Conservation (phyloP, 2,888 invertebrate genomes). For the Agrotis ipsilon region DNA sequence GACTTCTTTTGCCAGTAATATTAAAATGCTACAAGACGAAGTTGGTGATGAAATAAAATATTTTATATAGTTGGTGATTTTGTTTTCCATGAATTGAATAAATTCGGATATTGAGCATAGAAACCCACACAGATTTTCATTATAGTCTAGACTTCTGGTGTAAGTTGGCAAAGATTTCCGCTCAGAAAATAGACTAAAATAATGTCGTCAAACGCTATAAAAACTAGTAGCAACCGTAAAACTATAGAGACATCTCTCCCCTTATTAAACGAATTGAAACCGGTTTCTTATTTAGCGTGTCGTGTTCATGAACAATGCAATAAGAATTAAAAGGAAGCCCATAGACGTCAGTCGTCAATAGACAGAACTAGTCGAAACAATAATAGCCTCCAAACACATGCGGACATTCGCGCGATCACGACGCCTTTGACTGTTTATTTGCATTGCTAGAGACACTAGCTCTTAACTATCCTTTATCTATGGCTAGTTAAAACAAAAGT, state of each 20-base stretch:
- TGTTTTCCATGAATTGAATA: neutral
- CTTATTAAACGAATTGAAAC: constrained; percentile 6
- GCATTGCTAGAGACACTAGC: constrained; percentile 28
- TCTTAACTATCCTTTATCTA: constrained; percentile 3
- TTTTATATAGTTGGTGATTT: no score
- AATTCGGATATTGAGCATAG: neutral
- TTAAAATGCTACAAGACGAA: neutral
- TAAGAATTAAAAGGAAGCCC: neutral
- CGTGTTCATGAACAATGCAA: constrained; percentile 11
- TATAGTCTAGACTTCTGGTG: neutral
- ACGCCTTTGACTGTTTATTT: constrained; percentile 17
- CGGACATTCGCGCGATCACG: neutral
- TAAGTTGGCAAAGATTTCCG: neutral
- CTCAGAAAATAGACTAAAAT: neutral
- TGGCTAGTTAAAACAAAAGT: neutral
- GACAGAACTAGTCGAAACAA: neutral
- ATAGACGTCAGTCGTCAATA: neutral
- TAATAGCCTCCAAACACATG: constrained; percentile 30
- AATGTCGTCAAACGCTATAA: no score
- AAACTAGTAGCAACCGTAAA: neutral
- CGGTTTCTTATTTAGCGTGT: neutral
- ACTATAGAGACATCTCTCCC: neutral
- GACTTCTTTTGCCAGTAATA: neutral
- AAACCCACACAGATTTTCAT: neutral
- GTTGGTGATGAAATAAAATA: neutral